phyloP scores from a whole-genome alignment of 2,888 invertebrate genomes.

The Acrobasis repandana region DNA sequence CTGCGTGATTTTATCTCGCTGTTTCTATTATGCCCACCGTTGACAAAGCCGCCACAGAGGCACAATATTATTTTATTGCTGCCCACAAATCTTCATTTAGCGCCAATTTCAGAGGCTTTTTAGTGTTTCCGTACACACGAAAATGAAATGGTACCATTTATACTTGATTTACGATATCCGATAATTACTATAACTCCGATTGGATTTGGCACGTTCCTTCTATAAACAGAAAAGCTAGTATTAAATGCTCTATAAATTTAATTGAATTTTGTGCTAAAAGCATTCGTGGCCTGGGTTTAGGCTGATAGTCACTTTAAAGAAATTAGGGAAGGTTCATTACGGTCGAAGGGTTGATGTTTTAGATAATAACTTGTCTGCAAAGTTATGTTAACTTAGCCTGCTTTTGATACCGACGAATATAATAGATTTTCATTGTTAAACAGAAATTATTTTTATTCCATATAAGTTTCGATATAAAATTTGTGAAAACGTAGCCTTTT shows the following conservation, averaged over 20 bases:
- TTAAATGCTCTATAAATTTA: slow-evolving; percentile 19
- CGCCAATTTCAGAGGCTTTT: slow-evolving; percentile 51
- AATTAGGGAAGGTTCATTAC: neutral
- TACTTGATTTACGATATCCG: slow-evolving; percentile 60
- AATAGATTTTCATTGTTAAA: neutral
- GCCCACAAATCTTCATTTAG: slow-evolving; percentile 69
- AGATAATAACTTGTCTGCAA: neutral
- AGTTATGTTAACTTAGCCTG: neutral
- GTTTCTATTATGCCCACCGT: slow-evolving; percentile 31
- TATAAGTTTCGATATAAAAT: too few species aligned
- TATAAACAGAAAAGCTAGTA: slow-evolving; percentile 34
- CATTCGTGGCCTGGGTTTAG: slow-evolving; percentile 4
- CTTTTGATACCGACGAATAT: neutral
- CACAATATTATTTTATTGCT: slow-evolving; percentile 60
- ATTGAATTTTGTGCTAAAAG: slow-evolving; percentile 12
- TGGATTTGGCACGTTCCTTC: slow-evolving; percentile 42
- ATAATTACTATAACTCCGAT: slow-evolving; percentile 54
- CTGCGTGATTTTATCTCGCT: slow-evolving; percentile 30
- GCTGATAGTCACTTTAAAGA: neutral
- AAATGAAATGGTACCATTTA: slow-evolving; percentile 61
- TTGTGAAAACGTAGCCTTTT: neutral
- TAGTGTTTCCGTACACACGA: slow-evolving; percentile 49
- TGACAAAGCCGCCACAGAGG: slow-evolving; percentile 30
- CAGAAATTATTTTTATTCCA: too few species aligned
- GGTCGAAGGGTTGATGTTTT: neutral